Evolutionary conservation across 92 coral and sea anemone genomes (phyloP), one percentile per base, ranked within the genome.

Genomic region (Parazoanthus darwini): DNA sequence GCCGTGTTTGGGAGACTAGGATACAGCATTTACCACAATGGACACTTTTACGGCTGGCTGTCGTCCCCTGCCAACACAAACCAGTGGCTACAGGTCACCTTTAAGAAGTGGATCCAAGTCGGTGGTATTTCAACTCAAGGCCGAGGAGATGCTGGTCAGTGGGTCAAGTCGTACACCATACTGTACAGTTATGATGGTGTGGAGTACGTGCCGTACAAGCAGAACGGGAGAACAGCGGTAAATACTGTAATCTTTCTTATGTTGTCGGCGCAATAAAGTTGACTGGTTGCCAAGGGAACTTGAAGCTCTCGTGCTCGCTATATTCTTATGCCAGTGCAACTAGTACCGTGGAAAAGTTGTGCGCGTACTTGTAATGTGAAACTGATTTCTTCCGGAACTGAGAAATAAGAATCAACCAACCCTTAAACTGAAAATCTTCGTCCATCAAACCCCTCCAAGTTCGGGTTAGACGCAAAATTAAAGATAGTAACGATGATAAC

Each of bases 111-210:
- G 86, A 82, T 77, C 1, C 14, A 38, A 67, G 44, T 82, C 35
- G 76, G 86, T 7, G 86, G 86, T 18, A 82, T 82, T 23, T 71
- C 86, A 39, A 82, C 35, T 11, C 86, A 82, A 37, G 86, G 86
- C 5, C 74, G 76, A 8, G 86, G 86, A 6, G 59, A 82, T 20
- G 86, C 76, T 0, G 86, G 77, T 0, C 76, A 82, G 2, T 82
- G 86, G 86, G 86, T 82, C 0, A 82, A 39, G 77, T 82, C 86
- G 6, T 82, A 37, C 54, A 18, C 70, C 5, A 16, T 82, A 43
- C 58, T n/a, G 6, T 82, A 82, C 86, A 65, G 75, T 66, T 82
- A 82, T n/a, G 86, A 82, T 59, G 86, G 86, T 1, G 86, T 82
- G 14, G 86, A 82, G 37, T 82, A 58, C 43, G 39, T 82, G 76